A percentile compares a stretch with the other conserved stretches of the same genome.
phyloP scores from a whole-genome alignment of 2,113 vertebrate species.

The Forbesichthys papilliferus region DNA sequence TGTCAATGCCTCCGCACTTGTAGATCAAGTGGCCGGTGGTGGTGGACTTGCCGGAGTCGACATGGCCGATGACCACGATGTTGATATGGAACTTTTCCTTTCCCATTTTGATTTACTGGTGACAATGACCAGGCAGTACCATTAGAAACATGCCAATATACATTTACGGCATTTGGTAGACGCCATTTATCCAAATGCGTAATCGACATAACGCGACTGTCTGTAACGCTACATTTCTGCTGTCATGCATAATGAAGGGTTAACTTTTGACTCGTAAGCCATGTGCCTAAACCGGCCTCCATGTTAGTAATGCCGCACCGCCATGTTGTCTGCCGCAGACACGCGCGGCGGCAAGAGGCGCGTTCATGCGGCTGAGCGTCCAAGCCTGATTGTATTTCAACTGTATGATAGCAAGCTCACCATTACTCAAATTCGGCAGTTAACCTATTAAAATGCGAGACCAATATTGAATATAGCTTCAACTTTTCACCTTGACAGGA shows the following conservation, averaged over 20 bases:
- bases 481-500: not conserved
- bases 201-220: too few relatives aligned
- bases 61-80: conserved; percentile 83
- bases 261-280: conserved; percentile 33
- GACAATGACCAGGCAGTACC: not conserved
- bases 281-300: conserved; percentile 62
- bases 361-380: not conserved
- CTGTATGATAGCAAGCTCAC: not conserved
- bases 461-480: too few relatives aligned
- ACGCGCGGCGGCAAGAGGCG: conserved; percentile 23
- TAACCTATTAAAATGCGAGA: too few relatives aligned
- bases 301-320: conserved; percentile 69
- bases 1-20: conserved; percentile 81
- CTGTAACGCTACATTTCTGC: too few relatives aligned
- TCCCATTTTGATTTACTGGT: conserved; percentile 69
- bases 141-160: not conserved
- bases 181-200: too few relatives aligned
- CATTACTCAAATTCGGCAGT: not conserved
- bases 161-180: not conserved
- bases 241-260: not conserved
- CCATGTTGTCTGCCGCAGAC: conserved; percentile 70
- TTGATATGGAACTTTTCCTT: conserved; percentile 82
- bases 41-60: conserved; percentile 82
- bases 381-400: not conserved
- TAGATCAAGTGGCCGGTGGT: conserved; percentile 80